phyloP scores from a whole-genome alignment of 2,888 invertebrate species.

The Pandemis cinnamomeana region DNA sequence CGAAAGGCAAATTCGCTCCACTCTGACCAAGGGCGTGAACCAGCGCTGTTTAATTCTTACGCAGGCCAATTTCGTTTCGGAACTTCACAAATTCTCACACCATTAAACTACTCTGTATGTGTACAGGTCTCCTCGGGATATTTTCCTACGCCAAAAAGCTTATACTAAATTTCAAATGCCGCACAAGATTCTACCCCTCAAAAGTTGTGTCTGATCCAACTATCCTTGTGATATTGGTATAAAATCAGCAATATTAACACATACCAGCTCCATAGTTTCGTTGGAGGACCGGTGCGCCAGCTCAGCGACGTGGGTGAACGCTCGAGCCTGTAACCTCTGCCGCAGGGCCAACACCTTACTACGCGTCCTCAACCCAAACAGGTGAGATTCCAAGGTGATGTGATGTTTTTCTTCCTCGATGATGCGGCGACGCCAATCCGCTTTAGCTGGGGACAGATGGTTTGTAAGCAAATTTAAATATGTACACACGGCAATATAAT shows the following conservation, averaged over 20 bases:
- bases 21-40: no score
- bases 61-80: no score
- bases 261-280: slow-evolving; percentile 72
- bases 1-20: no score
- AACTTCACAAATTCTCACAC: no score
- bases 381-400: slow-evolving; percentile 48
- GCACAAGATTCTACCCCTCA: no score
- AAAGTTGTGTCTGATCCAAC: no score
- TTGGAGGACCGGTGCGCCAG: slow-evolving; percentile 73
- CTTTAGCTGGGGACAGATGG: slow-evolving; percentile 47
- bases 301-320: slow-evolving; percentile 63
- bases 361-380: slow-evolving; percentile 61
- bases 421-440: slow-evolving; percentile 65
- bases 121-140: no score
- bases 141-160: no score
- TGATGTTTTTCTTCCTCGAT: slow-evolving; percentile 47
- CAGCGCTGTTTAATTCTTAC: no score
- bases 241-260: background rate
- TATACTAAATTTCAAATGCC: no score
- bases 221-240: background rate
- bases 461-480: background rate
- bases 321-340: slow-evolving; percentile 63
- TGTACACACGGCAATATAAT: no score
- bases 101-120: no score
- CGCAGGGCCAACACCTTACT: slow-evolving; percentile 71